A percentile compares a stretch with the other conserved stretches of the same genome.
Conservation (phyloP, 2,888 invertebrate species). For the Pterobdella sp. region DNA sequence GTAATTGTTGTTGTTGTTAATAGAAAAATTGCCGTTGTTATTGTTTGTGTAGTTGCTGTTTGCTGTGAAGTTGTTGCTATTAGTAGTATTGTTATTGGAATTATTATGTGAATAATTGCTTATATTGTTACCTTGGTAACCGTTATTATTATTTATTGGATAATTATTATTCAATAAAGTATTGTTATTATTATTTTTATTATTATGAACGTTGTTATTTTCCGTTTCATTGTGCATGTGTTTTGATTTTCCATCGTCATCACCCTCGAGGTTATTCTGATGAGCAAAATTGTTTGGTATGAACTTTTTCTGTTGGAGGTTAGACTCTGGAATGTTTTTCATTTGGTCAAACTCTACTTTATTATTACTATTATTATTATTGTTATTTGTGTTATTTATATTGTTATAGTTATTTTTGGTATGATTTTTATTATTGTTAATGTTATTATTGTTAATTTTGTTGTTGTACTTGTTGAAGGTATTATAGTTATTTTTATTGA, state of each 20-base stretch:
- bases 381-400: background rate
- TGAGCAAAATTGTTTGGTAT: too few species aligned
- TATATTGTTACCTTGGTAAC: background rate
- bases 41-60: background rate
- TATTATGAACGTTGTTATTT: background rate
- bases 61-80: background rate
- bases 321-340: too few species aligned
- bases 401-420: background rate
- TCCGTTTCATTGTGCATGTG: too few species aligned
- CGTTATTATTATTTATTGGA: background rate
- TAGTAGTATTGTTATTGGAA: background rate
- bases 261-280: too few species aligned
- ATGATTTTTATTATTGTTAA: background rate
- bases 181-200: background rate
- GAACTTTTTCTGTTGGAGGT: too few species aligned
- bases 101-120: background rate
- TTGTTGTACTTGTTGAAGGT: background rate
- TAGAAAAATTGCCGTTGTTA: background rate
- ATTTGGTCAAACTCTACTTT: background rate
- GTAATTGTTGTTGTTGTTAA: background rate
- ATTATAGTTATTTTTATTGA: background rate
- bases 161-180: background rate
- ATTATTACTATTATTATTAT: background rate
- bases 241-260: too few species aligned
- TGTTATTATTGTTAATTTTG: background rate